Evolutionary conservation across 2,888 invertebrate species (phyloP).

Genomic region (Drosophila maculinotata): DNA sequence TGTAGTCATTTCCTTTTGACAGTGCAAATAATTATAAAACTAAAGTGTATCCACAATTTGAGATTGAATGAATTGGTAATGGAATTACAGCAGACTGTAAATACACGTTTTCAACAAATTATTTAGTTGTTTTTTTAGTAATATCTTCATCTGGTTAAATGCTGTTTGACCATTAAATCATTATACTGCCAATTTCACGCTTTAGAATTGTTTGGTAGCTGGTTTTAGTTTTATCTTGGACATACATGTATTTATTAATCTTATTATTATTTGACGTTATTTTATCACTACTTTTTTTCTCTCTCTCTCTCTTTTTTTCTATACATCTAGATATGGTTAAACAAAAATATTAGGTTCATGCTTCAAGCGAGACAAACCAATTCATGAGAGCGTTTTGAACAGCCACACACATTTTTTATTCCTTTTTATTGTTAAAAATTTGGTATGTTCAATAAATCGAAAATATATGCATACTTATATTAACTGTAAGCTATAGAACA

Average conservation of each 20-base stretch:
- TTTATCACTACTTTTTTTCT: slow-evolving; percentile 36
- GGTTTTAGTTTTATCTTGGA: not conserved
- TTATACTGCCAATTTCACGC: slow-evolving; percentile 49
- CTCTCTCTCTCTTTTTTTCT: slow-evolving; percentile 45
- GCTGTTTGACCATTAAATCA: slow-evolving; percentile 10
- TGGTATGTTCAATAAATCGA: slow-evolving; percentile 55
- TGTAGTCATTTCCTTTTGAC: not conserved
- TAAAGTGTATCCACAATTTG: slow-evolving; percentile 1
- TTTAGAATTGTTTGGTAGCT: slow-evolving; percentile 13
- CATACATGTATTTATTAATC: slow-evolving; percentile 1
- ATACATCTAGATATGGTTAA: slow-evolving; percentile 84
- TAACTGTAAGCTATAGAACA: slow-evolving; percentile 69
- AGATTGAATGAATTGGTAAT: slow-evolving; percentile 10
- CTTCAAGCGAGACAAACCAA: slow-evolving; percentile 57
- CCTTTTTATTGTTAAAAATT: slow-evolving; percentile 53
- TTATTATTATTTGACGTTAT: slow-evolving; percentile 23
- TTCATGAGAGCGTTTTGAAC: slow-evolving; percentile 58
- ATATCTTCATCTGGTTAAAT: not conserved
- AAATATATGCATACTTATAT: slow-evolving; percentile 59
- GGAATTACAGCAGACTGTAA: slow-evolving; percentile 32
- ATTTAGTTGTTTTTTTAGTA: slow-evolving; percentile 5
- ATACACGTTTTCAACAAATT: slow-evolving; percentile 25
- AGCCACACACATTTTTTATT: slow-evolving; percentile 55
- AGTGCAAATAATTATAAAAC: not conserved
- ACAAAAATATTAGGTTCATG: slow-evolving; percentile 83